Conservation (phyloP, 2,113 vertebrate species). For the Amphiprion ocellaris region DNA sequence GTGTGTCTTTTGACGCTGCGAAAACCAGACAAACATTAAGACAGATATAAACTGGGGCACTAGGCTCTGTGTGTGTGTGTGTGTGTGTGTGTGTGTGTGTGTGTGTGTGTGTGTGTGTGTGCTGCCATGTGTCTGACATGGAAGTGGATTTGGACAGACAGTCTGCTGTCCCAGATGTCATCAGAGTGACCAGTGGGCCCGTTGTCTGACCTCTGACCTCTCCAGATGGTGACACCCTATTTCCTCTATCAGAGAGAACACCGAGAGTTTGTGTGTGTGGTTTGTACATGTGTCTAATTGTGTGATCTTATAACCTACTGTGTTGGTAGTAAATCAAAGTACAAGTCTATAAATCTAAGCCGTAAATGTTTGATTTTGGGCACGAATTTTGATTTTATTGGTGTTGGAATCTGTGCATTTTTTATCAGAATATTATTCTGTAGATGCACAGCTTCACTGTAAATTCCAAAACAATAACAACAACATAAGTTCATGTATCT, state of each 20-base stretch:
- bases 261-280: neutral
- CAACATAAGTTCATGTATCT: neutral
- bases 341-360: neutral
- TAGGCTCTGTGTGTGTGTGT: neutral
- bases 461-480: neutral
- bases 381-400: too few relatives aligned
- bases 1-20: too few relatives aligned
- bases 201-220: slow-evolving; percentile 68
- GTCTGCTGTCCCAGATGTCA: slow-evolving; percentile 66
- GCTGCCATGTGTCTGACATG: slow-evolving; percentile 11
- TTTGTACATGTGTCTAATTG: slow-evolving; percentile 20
- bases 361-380: too few relatives aligned
- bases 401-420: neutral
- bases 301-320: neutral
- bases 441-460: neutral
- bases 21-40: too few relatives aligned
- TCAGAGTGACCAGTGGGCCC: slow-evolving; percentile 61
- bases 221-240: slow-evolving; percentile 73
- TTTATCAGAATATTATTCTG: neutral
- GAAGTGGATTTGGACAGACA: slow-evolving; percentile 40
- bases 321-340: neutral
- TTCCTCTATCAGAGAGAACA: neutral
- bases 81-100: slow-evolving; percentile 13
- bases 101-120: slow-evolving; percentile 28
- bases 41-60: too few relatives aligned